Base-by-base conservation (phyloP, 2,888 invertebrate species). In the Tachina fera region DNA sequence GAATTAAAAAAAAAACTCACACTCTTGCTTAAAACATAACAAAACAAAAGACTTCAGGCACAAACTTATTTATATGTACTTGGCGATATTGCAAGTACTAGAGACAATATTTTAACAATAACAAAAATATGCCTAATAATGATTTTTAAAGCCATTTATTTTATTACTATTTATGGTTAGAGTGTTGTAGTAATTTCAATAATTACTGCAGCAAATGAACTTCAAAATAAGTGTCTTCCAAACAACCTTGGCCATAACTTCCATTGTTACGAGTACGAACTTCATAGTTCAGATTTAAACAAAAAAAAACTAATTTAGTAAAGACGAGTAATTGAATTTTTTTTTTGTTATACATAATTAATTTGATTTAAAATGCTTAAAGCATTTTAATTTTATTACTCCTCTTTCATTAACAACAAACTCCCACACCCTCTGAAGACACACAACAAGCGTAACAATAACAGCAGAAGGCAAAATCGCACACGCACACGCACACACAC, bases 11-110 rank as follows among this genome's bases (percentile, higher is more conserved):
- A 68, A 13, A 63, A 11, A 43, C 53, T n/a, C 41, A 63, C 39
- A 31, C 63, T 31, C 53, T 10, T 53, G 9, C 22, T n/a, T n/a
- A n/a, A n/a, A 31, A 10, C 9, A 51, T 8, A 41, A 63, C 9
- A 74, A 75, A 71, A 87, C 75, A 61, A 84, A 87, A 84, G 87
- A 87, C 87, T 87, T 81, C 83, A 88, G 76, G n/a, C 49, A 74
- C 76, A 61, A 79, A 63, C 45, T 5, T 22, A n/a, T 11, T 58
- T 45, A 41, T 13, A 49, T 65, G 5, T 31, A 31, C 31, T 56
- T 39, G 14, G 11, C 31, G 11, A 16, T 8, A 9, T 53, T 22
- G 3, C 4, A 6, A 22, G 49, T 31, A 31, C 14, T 6, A 5
- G 31, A 56, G 56, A 11, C 56, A 31, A 13, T 8, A 22, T 22